Evolutionary conservation across 1,140 invertebrate genomes (phyloP).

Genomic region (Pseudomyrmex gracilis): DNA sequence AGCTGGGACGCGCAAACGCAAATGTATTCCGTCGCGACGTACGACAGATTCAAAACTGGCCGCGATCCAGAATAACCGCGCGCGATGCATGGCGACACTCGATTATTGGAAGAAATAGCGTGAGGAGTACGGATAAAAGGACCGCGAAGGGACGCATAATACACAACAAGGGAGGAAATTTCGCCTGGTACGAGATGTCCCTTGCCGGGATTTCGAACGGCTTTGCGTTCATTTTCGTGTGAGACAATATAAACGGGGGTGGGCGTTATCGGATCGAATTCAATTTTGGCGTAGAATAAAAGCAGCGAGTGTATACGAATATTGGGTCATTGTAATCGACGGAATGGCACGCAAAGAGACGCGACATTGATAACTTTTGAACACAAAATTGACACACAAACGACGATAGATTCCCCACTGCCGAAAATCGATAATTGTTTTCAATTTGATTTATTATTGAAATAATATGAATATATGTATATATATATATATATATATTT

Average conservation of each 20-base stretch:
- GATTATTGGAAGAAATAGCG: constrained; percentile 64
- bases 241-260: constrained; percentile 7
- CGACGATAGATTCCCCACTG: background rate
- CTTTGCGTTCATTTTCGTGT: constrained; percentile 34
- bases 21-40: constrained; percentile 30
- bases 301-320: constrained; percentile 45
- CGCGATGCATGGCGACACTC: constrained; percentile 54
- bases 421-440: background rate
- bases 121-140: constrained; percentile 54
- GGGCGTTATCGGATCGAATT: constrained; percentile 56
- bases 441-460: background rate
- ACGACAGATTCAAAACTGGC: constrained; percentile 34
- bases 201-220: constrained; percentile 55
- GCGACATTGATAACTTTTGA: constrained; percentile 10
- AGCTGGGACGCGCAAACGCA: constrained; percentile 36
- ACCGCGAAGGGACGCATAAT: constrained; percentile 11
- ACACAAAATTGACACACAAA: background rate
- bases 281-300: constrained; percentile 53
- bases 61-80: constrained; percentile 44
- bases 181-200: constrained; percentile 55
- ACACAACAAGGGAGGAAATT: constrained; percentile 34
- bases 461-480: no score
- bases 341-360: constrained; percentile 27
- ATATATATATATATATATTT: no score
- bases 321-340: constrained; percentile 47